phyloP scores from a whole-genome alignment of 1,140 invertebrate species.

The Drosophila santomea region DNA sequence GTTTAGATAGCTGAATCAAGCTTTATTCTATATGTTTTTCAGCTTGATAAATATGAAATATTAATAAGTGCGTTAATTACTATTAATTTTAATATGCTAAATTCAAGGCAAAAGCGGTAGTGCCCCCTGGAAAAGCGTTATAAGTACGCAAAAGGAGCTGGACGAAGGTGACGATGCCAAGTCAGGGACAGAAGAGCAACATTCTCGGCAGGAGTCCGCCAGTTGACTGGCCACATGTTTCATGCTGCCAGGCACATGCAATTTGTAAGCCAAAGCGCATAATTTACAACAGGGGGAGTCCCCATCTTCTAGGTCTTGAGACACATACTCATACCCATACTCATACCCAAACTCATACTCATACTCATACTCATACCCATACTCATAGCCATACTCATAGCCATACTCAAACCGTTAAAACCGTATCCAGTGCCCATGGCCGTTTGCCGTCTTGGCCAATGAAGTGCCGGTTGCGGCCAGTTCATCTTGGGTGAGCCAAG shows the following conservation, averaged over 20 bases:
- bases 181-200: constrained; percentile 28
- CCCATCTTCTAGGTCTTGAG: constrained; percentile 32
- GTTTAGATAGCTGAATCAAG: too few relatives aligned
- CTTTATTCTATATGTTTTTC: too few relatives aligned
- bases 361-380: neutral
- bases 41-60: too few relatives aligned
- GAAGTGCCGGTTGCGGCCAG: constrained; percentile 38
- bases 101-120: neutral
- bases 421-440: neutral
- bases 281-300: constrained; percentile 69
- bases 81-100: neutral
- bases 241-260: constrained; percentile 68
- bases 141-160: constrained; percentile 8
- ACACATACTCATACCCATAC: neutral
- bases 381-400: too few relatives aligned
- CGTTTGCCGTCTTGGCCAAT: constrained; percentile 20
- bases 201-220: constrained; percentile 4
- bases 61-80: too few relatives aligned
- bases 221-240: constrained; percentile 69
- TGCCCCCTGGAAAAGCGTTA: neutral
- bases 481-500: neutral
- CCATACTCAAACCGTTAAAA: neutral
- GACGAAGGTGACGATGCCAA: constrained; percentile 33
- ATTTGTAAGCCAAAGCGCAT: constrained; percentile 82
- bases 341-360: too few relatives aligned